Evolutionary conservation across 2,888 invertebrate genomes (phyloP).

Genomic region (Mylabris sibirica): DNA sequence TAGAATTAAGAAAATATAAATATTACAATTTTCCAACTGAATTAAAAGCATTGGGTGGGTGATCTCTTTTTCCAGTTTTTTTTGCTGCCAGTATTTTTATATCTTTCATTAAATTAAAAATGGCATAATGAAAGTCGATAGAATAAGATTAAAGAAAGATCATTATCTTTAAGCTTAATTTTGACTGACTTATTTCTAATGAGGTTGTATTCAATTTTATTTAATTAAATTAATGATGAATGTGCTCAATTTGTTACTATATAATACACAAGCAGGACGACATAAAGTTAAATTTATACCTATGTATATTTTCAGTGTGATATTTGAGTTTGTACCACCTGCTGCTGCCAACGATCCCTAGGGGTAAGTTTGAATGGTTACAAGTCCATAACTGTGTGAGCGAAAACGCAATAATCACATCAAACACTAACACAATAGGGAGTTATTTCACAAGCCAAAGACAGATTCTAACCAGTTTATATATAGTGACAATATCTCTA

Average conservation of each 20-base stretch:
- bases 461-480: slow-evolving; percentile 11
- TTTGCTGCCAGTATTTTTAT: neutral
- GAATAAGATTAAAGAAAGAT: neutral
- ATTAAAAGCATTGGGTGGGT: neutral
- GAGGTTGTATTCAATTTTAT: neutral
- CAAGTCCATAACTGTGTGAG: slow-evolving; percentile 15
- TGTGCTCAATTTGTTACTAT: neutral
- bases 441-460: slow-evolving; percentile 27
- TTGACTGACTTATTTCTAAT: neutral
- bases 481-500: neutral
- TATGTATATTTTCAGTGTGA: neutral
- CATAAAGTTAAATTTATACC: neutral
- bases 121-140: neutral
- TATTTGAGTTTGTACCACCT: slow-evolving; percentile 13
- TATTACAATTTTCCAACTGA: neutral
- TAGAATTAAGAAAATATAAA: neutral
- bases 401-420: slow-evolving; percentile 28
- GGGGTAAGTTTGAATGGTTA: slow-evolving; percentile 3
- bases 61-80: neutral
- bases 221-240: neutral
- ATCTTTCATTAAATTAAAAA: neutral
- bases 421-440: slow-evolving; percentile 21
- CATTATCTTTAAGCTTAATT: neutral
- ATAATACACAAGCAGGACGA: neutral
- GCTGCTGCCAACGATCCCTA: slow-evolving; percentile 18